Percentiles rank a stretch among this genome's conserved stretches.
phyloP scores from a whole-genome alignment of 1,140 invertebrate species.

The Drosophila elegans region DNA sequence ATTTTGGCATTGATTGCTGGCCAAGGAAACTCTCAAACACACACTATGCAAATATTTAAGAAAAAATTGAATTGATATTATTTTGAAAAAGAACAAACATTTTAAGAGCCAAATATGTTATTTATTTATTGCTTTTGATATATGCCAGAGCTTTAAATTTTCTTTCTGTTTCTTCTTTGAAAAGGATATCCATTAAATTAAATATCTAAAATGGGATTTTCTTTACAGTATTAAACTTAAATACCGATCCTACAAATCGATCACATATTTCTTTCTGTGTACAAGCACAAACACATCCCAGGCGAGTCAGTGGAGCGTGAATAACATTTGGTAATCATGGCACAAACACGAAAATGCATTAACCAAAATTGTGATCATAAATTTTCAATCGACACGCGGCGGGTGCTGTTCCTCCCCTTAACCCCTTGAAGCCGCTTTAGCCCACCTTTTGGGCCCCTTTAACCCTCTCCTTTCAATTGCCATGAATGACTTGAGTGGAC shows the following conservation, averaged over 20 bases:
- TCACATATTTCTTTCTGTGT: conserved; percentile 9
- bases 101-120: too few relatives aligned
- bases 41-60: conserved; percentile 8
- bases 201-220: too few relatives aligned
- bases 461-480: conserved; percentile 31
- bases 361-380: conserved; percentile 84
- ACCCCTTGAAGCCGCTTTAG: conserved; percentile 1
- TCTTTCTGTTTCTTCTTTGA: too few relatives aligned
- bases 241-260: not conserved
- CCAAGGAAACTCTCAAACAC: conserved; percentile 27
- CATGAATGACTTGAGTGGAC: conserved; percentile 74
- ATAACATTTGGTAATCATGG: conserved; percentile 83
- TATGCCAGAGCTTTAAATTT: too few relatives aligned
- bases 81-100: not conserved
- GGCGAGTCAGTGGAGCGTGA: conserved; percentile 77
- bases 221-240: not conserved
- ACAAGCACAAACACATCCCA: conserved; percentile 30
- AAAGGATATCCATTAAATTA: too few relatives aligned
- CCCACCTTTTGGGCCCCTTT: not conserved
- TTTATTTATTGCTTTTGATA: too few relatives aligned
- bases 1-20: conserved; percentile 79
- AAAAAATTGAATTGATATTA: not conserved
- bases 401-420: conserved; percentile 68
- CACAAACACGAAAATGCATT: conserved; percentile 84
- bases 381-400: conserved; percentile 83